These are phyloP conservation scores for Alviniconcha marisindica DNA, from an alignment of 1,140 invertebrate genomes.

Conservation along the genomic window DNA sequence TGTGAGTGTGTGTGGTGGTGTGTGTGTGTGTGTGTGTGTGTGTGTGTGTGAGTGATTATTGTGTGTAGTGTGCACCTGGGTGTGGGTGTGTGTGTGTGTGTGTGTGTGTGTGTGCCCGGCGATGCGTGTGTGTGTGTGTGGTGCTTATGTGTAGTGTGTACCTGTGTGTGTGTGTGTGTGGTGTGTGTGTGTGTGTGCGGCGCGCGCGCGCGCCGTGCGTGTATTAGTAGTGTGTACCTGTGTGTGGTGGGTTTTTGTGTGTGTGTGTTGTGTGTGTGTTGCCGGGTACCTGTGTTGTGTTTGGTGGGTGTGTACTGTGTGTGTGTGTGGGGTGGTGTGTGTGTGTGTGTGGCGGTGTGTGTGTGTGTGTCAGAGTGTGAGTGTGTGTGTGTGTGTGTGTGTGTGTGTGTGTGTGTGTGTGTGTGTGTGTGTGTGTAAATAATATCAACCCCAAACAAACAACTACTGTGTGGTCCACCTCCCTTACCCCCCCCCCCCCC, in stretches of 20 bases:
- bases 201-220: background rate
- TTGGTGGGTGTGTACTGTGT: too few relatives aligned
- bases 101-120: background rate
- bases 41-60: background rate
- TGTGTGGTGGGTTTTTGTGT: too few relatives aligned
- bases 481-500: too few relatives aligned
- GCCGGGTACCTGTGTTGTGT: too few relatives aligned
- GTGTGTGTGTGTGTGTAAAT: background rate
- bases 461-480: too few relatives aligned
- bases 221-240: background rate
- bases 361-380: too few relatives aligned
- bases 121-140: background rate
- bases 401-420: conserved; percentile 11
- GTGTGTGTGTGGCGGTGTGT: too few relatives aligned
- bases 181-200: too few relatives aligned
- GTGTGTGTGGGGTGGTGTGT: too few relatives aligned
- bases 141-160: too few relatives aligned
- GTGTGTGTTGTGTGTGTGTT: too few relatives aligned
- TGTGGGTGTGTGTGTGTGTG: background rate
- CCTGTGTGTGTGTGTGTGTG: too few relatives aligned
- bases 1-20: background rate
- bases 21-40: conserved; percentile 9
- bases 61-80: background rate
- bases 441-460: background rate
- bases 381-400: background rate